Base-by-base conservation (phyloP, 2,797 vertebrate genomes). In the Enteromius viviparus region DNA sequence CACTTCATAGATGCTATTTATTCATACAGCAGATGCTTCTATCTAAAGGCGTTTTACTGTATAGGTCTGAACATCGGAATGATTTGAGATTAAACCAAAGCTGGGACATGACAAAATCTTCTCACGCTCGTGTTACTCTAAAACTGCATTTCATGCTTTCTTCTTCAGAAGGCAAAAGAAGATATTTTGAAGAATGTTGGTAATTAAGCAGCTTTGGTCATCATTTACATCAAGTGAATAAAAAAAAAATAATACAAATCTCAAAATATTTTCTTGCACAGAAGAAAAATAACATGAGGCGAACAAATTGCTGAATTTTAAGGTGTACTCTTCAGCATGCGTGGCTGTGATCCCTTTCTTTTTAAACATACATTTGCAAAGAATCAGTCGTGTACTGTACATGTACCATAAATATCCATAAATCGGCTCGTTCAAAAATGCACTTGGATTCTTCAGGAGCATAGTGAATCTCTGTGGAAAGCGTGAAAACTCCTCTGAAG, bases 1-100 rank as follows among this genome's bases (percentile, higher is more conserved):
- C 26, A 45, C 15, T 69, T 26, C 8, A 49, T 64, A 62, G 29
- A 70, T 83, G 51, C 65, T 62, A 37, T 78, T 77, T 69, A 77
- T 77, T 76, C 74, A 70, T 49, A 69, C 74, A 83, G n/a, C 74
- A 77, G 81, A 70, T 83, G 74, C 64, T 45, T 77, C 45, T 68
- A 29, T 75, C 45, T 76, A 29, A 55, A 76, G 49, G 12, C 4
- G 14, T 82, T 45, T 76, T 23, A 34, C 23, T 70, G 32, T 11
- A 1, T 12, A 15, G 53, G 26, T 51, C 9, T 65, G 60, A 51
- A 15, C 2, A 29, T n/a, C 51, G 2, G n/a, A 53, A n/a, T 51
- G n/a, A 76, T 26, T 37, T 42, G 32, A 60, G 51, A 29, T 42
- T 17, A 12, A 74, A 74, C 14, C 14, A 34, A 53, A 51, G 19